These are phyloP conservation scores for Rhingia rostrata DNA, from an alignment of 2,888 invertebrate genomes.

Conservation along the genomic window DNA sequence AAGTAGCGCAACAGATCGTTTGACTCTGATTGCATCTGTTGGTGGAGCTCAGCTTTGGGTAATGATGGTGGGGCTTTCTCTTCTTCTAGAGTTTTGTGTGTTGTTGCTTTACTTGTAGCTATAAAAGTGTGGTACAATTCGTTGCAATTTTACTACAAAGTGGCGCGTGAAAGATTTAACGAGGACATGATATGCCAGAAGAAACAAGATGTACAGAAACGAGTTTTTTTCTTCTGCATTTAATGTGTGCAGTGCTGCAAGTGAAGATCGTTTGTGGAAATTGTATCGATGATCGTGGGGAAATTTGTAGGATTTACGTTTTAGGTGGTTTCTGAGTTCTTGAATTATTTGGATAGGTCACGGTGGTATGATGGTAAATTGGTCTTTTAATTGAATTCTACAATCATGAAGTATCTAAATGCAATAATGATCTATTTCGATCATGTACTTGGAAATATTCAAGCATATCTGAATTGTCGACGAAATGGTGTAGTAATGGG, in stretches of 20 bases:
- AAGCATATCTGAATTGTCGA: too few species aligned
- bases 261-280: slow-evolving; percentile 47
- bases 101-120: slow-evolving; percentile 30
- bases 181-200: slow-evolving; percentile 63
- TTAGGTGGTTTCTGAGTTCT: background rate
- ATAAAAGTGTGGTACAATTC: slow-evolving; percentile 66
- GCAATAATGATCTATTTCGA: too few species aligned
- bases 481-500: too few species aligned
- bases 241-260: slow-evolving; percentile 19
- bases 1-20: slow-evolving; percentile 73
- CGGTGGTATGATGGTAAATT: slow-evolving; percentile 45
- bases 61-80: slow-evolving; percentile 40
- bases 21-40: slow-evolving; percentile 67
- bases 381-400: slow-evolving; percentile 45
- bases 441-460: too few species aligned
- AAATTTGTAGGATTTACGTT: background rate
- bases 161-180: slow-evolving; percentile 64
- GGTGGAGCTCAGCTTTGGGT: background rate
- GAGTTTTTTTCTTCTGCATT: slow-evolving; percentile 24
- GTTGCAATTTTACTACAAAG: slow-evolving; percentile 68
- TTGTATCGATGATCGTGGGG: slow-evolving; percentile 4
- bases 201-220: slow-evolving; percentile 48
- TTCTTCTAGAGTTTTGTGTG: slow-evolving; percentile 4
- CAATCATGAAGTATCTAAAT: background rate
- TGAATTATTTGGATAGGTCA: slow-evolving; percentile 53